Conservation (phyloP, 2,113 vertebrate species). For the Stegostoma tigrinum region DNA sequence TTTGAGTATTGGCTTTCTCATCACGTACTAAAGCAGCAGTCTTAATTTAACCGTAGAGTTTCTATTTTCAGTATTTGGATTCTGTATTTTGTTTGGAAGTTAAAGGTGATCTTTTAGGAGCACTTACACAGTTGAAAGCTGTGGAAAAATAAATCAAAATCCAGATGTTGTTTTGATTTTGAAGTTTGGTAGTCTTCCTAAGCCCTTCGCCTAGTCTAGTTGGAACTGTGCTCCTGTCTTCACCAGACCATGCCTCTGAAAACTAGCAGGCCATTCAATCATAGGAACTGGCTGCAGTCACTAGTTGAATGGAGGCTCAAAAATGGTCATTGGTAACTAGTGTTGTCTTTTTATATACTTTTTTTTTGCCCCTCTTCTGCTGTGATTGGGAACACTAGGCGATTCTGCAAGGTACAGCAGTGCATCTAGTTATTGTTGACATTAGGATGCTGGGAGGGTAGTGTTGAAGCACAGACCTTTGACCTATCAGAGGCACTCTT, state of each 20-base stretch:
- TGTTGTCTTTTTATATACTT: neutral
- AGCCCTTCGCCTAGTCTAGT: neutral
- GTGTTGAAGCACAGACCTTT: neutral
- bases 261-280: neutral
- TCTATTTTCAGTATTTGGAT: neutral
- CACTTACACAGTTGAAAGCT: neutral
- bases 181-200: neutral
- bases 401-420: neutral
- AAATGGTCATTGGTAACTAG: neutral
- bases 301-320: neutral
- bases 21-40: neutral
- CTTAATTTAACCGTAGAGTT: neutral
- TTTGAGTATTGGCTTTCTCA: conserved; percentile 6
- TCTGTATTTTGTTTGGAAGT: neutral
- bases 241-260: neutral
- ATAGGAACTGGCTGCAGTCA: neutral
- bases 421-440: neutral
- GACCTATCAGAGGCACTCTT: neutral
- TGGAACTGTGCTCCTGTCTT: no score
- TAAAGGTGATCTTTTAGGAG: neutral
- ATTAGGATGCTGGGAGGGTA: neutral
- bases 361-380: neutral
- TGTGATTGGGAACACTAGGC: neutral
- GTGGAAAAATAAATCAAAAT: neutral
- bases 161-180: neutral